phyloP scores from a whole-genome alignment of 53 echinoderm and acorn worm species.

The Henricia sp. region DNA sequence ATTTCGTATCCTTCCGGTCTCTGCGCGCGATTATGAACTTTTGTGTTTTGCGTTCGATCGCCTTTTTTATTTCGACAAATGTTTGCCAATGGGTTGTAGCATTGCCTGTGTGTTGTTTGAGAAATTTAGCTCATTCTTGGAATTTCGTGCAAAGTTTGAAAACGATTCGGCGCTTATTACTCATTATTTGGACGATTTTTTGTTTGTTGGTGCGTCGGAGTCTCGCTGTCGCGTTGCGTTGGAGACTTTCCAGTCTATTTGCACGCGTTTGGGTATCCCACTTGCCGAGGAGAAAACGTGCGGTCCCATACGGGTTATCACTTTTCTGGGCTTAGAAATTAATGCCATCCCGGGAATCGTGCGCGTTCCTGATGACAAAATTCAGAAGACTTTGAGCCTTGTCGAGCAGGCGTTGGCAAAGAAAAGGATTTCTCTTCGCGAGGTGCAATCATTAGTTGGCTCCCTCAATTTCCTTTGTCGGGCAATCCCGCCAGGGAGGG shows the following conservation, averaged over 20 bases:
- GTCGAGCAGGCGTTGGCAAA: not conserved
- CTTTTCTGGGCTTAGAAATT: too few species aligned
- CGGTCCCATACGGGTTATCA: conserved; percentile 4
- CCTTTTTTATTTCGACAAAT: conserved; percentile 52
- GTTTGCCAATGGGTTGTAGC: conserved; percentile 59
- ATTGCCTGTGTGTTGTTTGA: conserved; percentile 46
- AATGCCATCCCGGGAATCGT: too few species aligned
- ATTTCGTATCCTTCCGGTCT: conserved; percentile 49
- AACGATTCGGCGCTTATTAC: not conserved
- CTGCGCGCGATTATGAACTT: conserved; percentile 47
- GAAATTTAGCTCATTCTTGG: conserved; percentile 55
- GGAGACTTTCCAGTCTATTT: not conserved
- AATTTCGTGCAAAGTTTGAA: conserved; percentile 5
- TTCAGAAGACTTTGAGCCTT: too few species aligned
- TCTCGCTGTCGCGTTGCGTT: too few species aligned
- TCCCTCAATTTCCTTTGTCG: conserved; percentile 41
- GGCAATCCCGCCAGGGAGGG: conserved; percentile 7
- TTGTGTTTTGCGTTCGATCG: conserved; percentile 47
- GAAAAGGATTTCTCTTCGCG: not conserved
- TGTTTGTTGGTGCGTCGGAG: too few species aligned
- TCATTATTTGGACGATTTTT: too few species aligned
- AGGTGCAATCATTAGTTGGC: conserved; percentile 36
- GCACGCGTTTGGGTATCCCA: conserved; percentile 10
- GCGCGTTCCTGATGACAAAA: too few species aligned
- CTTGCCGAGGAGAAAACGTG: conserved; percentile 35